These are phyloP conservation scores for Himantopus leucocephalus DNA, from an alignment of 2,113 vertebrate genomes.

Conservation along the genomic window DNA sequence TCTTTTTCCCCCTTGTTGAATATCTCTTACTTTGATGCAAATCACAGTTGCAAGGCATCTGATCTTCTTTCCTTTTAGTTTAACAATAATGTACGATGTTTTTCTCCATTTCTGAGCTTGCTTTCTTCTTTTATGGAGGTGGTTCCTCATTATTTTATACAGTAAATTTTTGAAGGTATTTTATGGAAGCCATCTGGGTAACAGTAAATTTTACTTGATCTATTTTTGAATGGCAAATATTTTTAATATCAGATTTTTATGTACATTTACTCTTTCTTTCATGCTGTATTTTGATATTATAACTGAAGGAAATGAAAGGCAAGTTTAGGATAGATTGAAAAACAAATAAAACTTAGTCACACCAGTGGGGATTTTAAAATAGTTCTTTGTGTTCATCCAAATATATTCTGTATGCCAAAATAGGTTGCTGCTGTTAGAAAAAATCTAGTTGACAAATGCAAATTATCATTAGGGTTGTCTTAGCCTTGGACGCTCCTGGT, in stretches of 20 bases:
- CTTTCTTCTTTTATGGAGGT: neutral
- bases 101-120: neutral
- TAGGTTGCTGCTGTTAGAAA: constrained; percentile 23
- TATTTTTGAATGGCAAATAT: neutral
- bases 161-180: neutral
- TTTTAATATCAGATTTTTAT: neutral
- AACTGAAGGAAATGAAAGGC: neutral
- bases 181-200: neutral
- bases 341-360: neutral
- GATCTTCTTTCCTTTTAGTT: neutral
- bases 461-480: neutral
- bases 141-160: neutral
- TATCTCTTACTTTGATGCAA: neutral
- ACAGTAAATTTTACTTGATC: neutral
- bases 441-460: constrained; percentile 25
- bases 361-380: neutral
- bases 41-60: neutral
- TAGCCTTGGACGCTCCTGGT: neutral
- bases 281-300: neutral
- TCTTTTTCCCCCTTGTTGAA: neutral
- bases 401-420: neutral
- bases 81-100: neutral
- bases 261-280: neutral
- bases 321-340: neutral
- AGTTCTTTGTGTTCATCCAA: neutral